Conservation (phyloP, 2,888 invertebrate genomes). For the Heliconius charithonia region DNA sequence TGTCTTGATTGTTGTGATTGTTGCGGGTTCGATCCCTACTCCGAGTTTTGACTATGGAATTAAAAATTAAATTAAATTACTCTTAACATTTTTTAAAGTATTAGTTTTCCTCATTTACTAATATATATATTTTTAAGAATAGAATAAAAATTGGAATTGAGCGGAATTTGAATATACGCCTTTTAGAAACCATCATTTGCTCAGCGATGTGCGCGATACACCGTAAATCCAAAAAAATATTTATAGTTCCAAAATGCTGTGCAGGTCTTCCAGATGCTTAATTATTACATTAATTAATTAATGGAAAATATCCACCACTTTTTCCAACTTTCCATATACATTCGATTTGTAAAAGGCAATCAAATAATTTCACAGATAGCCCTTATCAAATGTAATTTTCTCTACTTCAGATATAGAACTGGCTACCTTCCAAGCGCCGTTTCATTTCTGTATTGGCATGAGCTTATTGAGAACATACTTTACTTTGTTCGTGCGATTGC, state of each 20-base stretch:
- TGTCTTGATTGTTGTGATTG: not conserved
- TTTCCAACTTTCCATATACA: not conserved
- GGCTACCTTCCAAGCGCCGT: constrained; percentile 48
- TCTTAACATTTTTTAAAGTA: too few relatives aligned
- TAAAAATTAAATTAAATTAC: too few relatives aligned
- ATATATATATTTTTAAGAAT: too few relatives aligned
- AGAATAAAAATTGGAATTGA: too few relatives aligned
- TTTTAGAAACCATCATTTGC: too few relatives aligned
- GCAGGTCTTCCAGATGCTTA: not conserved
- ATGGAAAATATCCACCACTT: not conserved
- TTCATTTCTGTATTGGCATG: constrained; percentile 52
- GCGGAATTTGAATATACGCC: too few relatives aligned
- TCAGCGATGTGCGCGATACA: too few relatives aligned
- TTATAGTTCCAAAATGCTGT: too few relatives aligned
- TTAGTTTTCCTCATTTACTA: too few relatives aligned
- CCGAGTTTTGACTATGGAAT: too few relatives aligned
- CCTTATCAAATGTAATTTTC: constrained; percentile 15
- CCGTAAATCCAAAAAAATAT: too few relatives aligned
- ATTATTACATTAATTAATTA: too few relatives aligned
- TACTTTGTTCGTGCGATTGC: constrained; percentile 43
- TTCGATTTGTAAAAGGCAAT: constrained; percentile 10
- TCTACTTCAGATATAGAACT: constrained; percentile 38
- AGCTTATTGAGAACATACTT: constrained; percentile 49
- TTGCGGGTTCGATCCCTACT: not conserved
- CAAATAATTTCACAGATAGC: constrained; percentile 17